Conservation (phyloP, 2,797 vertebrate genomes). For the Tragelaphus eurycerus region DNA sequence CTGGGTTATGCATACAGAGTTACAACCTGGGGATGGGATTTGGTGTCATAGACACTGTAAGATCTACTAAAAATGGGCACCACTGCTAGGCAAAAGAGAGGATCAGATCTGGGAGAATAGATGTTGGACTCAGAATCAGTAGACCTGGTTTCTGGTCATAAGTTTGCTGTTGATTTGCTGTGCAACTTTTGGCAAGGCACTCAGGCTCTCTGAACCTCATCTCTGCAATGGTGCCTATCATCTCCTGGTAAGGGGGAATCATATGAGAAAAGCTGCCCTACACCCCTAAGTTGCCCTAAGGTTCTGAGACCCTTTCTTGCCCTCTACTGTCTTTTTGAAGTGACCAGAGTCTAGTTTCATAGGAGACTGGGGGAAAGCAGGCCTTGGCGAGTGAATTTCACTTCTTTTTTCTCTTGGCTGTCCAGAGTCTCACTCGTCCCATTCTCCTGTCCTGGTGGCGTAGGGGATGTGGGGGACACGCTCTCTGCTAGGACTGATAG, state of each 20-base stretch:
- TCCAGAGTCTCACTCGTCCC: background rate
- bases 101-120: background rate
- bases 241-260: background rate
- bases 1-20: background rate
- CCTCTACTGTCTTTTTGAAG: background rate
- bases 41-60: background rate
- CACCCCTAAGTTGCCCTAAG: background rate
- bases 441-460: background rate
- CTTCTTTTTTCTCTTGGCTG: background rate
- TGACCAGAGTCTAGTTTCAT: background rate
- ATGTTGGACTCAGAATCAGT: background rate
- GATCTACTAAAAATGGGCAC: background rate
- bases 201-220: background rate
- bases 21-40: background rate
- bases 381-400: background rate
- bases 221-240: background rate
- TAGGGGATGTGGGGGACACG: background rate
- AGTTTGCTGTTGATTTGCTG: background rate
- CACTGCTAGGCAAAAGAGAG: background rate
- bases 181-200: background rate
- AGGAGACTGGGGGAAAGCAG: background rate
- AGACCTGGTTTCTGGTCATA: background rate
- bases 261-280: background rate
- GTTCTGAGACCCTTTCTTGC: background rate
- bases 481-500: background rate